Evolutionary conservation across 2,888 invertebrate genomes (phyloP).

Genomic region (Watsonalla cultraria): DNA sequence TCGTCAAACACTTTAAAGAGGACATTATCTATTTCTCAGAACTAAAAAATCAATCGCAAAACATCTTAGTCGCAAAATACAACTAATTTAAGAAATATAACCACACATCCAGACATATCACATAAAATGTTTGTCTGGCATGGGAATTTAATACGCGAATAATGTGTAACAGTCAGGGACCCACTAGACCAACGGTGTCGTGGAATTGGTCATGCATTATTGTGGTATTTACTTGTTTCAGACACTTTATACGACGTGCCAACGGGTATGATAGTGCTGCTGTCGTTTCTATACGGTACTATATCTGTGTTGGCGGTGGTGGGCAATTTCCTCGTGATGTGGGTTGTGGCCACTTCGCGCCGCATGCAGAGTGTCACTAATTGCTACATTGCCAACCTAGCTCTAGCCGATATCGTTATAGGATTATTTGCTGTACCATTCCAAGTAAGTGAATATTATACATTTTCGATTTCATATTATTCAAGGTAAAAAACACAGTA

Average conservation of each 20-base stretch:
- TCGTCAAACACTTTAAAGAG: no score
- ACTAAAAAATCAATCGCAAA: no score
- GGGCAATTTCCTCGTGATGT: slow-evolving; percentile 91
- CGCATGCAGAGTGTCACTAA: slow-evolving; percentile 91
- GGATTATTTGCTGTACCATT: slow-evolving; percentile 92
- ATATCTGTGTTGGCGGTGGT: slow-evolving; percentile 89
- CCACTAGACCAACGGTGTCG: no score
- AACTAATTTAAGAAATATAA: no score
- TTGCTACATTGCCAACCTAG: slow-evolving; percentile 91
- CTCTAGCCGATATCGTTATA: slow-evolving; percentile 91
- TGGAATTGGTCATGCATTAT: neutral
- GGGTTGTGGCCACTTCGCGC: slow-evolving; percentile 87
- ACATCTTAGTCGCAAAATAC: no score
- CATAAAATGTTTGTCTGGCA: no score
- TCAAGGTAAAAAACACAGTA: neutral
- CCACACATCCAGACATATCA: no score
- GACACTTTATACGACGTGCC: slow-evolving; percentile 86
- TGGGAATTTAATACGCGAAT: no score
- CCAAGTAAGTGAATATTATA: slow-evolving; percentile 52
- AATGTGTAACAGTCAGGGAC: no score
- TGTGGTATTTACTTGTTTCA: slow-evolving; percentile 44
- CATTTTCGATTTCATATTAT: neutral
- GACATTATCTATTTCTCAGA: no score
- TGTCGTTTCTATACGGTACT: slow-evolving; percentile 88
- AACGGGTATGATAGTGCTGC: slow-evolving; percentile 83